Conservation (phyloP, 2,113 vertebrate genomes). For the Enhydra lutris region DNA sequence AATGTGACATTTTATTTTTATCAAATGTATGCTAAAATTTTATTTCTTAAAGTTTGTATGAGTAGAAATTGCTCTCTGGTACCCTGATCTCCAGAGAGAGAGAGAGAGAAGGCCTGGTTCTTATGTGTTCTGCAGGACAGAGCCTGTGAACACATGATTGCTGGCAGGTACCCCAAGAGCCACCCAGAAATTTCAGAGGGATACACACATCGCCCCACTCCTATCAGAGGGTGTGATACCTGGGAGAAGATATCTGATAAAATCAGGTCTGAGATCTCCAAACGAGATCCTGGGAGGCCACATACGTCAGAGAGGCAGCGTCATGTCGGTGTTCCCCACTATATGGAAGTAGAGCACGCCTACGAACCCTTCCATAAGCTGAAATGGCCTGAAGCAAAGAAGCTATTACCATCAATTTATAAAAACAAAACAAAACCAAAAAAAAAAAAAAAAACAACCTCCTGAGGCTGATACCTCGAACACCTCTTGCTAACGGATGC, state of each 20-base stretch:
- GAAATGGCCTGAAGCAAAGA: neutral
- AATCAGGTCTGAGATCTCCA: neutral
- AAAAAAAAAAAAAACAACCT: neutral
- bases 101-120: neutral
- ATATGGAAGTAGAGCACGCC: neutral
- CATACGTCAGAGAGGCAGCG: neutral
- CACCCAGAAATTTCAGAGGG: neutral
- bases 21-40: neutral
- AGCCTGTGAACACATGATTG: neutral
- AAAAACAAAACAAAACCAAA: too few species aligned
- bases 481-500: neutral
- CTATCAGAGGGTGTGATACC: neutral
- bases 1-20: neutral
- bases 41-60: slow-evolving; percentile 3
- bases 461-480: neutral
- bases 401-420: neutral
- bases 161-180: neutral
- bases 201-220: neutral
- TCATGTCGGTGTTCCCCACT: neutral
- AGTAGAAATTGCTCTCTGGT: neutral
- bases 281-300: neutral
- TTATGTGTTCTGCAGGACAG: neutral
- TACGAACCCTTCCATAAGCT: neutral
- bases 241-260: neutral
- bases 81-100: neutral